phyloP scores from a whole-genome alignment of 2,888 invertebrate species.

The Lumbricus terrestris region DNA sequence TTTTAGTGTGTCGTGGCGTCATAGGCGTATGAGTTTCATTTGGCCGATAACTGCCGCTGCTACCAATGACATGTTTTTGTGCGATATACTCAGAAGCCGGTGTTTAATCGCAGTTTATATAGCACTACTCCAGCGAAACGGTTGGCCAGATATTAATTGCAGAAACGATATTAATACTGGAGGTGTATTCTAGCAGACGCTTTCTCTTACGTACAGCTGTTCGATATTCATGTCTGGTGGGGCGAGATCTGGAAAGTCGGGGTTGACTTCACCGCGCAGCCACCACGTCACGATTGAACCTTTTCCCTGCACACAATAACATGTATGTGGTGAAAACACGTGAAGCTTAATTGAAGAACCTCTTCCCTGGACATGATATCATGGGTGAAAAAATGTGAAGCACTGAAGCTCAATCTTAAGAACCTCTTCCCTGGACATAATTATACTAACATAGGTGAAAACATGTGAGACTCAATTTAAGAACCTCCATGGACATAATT shows the following conservation, averaged over 20 bases:
- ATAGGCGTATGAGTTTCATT: neutral
- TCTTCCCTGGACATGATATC: conserved; percentile 34
- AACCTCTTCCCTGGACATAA: too few relatives aligned
- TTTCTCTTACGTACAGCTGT: conserved; percentile 5
- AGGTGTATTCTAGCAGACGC: neutral
- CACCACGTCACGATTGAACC: conserved; percentile 44
- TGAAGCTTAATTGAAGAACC: too few relatives aligned
- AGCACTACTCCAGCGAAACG: neutral
- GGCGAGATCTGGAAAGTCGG: conserved; percentile 39
- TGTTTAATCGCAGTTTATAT: neutral
- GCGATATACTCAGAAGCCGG: neutral
- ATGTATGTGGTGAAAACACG: too few relatives aligned
- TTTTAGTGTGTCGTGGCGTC: neutral
- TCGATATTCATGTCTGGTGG: conserved; percentile 24
- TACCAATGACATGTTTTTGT: neutral
- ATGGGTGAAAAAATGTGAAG: too few relatives aligned
- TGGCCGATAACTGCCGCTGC: neutral
- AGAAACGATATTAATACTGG: neutral
- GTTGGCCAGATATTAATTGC: neutral
- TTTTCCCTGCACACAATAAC: conserved; percentile 38
- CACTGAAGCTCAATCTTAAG: too few relatives aligned
- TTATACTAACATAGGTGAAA: too few relatives aligned
- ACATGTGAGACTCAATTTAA: too few relatives aligned
- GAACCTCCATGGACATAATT: too few relatives aligned
- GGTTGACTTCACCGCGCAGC: conserved; percentile 42